Conservation (phyloP, 2,113 vertebrate genomes). For the Aviceda subcristata region DNA sequence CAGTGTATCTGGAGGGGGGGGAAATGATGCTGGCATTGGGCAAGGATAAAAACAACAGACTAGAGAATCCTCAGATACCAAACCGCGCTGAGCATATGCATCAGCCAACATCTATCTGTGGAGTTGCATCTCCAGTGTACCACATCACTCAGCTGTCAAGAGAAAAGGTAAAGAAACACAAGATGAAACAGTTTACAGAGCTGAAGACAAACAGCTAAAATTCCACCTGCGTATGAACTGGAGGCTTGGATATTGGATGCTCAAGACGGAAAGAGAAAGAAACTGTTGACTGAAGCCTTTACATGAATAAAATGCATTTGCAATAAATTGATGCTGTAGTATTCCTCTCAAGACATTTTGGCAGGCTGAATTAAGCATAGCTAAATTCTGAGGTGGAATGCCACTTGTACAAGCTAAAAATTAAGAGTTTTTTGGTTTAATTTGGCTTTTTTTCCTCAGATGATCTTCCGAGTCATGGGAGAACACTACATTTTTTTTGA, state of each 20-base stretch:
- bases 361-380: not conserved
- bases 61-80: not conserved
- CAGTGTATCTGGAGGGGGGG: not conserved
- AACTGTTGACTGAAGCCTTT: not conserved
- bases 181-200: not conserved
- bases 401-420: not conserved
- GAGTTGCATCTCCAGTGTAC: not conserved
- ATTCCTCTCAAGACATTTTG: not conserved
- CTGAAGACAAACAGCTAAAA: not conserved
- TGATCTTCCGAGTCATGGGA: not conserved
- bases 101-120: not conserved
- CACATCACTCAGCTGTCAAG: not conserved
- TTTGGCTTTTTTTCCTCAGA: not conserved
- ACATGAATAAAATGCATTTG: not conserved
- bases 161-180: not conserved
- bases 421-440: rapidly evolving
- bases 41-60: not conserved
- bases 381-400: not conserved
- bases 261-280: not conserved
- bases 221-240: not conserved
- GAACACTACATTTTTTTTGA: not conserved
- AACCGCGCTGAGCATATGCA: not conserved
- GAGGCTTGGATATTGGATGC: not conserved
- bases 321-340: not conserved
- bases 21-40: not conserved